These are phyloP conservation scores for Hydractinia symbiolongicarpus DNA, from an alignment of 30 jellyfish, hydroid and myxozoan species.

Conservation along the genomic window DNA sequence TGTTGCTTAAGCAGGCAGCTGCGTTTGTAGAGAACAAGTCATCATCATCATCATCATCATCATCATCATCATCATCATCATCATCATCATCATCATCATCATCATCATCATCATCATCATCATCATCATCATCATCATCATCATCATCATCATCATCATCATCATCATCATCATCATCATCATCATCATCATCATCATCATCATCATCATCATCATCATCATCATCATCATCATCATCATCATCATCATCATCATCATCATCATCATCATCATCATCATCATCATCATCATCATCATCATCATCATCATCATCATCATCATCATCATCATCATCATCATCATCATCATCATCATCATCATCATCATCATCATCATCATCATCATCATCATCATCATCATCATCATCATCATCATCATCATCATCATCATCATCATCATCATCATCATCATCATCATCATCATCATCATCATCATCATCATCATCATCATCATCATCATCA, in stretches of 20 bases:
- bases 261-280: slow-evolving; percentile 10
- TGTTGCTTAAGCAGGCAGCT: too few species aligned
- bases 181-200: slow-evolving; percentile 10
- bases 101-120: slow-evolving; percentile 9
- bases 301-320: slow-evolving; percentile 10
- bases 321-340: slow-evolving; percentile 10
- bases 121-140: slow-evolving; percentile 10
- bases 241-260: slow-evolving; percentile 10
- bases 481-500: slow-evolving; percentile 10
- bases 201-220: slow-evolving; percentile 10
- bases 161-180: slow-evolving; percentile 9
- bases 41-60: slow-evolving; percentile 9
- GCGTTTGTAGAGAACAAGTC: too few species aligned
- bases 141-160: slow-evolving; percentile 10
- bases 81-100: slow-evolving; percentile 10
- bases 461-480: slow-evolving; percentile 9
- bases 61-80: slow-evolving; percentile 10
- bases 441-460: slow-evolving; percentile 10
- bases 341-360: slow-evolving; percentile 9
- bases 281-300: slow-evolving; percentile 9
- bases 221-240: slow-evolving; percentile 9
- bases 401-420: slow-evolving; percentile 9
- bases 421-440: slow-evolving; percentile 10
- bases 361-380: slow-evolving; percentile 10
- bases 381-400: slow-evolving; percentile 10